Percentiles rank a stretch among this genome's conserved stretches.
phyloP scores from a whole-genome alignment of 37 sponge, comb jelly and placozoan genomes.

The Oscarella lobularis region DNA sequence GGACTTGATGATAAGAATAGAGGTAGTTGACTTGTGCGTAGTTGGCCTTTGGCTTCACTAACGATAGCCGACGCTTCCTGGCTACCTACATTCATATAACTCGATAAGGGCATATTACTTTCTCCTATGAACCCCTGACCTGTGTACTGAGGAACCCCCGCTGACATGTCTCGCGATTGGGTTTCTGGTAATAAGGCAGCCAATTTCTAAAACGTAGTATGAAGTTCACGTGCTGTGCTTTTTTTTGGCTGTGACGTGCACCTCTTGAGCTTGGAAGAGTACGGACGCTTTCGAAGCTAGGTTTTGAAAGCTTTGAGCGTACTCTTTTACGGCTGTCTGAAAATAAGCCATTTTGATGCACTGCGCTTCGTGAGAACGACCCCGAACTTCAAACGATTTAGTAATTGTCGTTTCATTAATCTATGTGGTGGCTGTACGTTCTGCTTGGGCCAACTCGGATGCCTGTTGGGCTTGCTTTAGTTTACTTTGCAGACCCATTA shows the following conservation, averaged over 20 bases:
- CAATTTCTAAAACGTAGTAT: not conserved
- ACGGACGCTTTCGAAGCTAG: not conserved
- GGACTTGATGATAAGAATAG: too few species aligned
- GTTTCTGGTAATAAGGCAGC: not conserved
- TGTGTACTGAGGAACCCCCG: not conserved
- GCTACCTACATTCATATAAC: too few species aligned
- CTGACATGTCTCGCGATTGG: not conserved
- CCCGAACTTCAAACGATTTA: not conserved
- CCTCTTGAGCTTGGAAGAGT: not conserved
- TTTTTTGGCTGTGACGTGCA: not conserved
- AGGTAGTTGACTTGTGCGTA: too few species aligned
- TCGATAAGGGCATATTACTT: too few species aligned
- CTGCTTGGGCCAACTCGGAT: not conserved
- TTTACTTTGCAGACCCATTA: not conserved
- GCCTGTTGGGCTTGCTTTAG: not conserved
- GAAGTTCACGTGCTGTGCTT: too few species aligned
- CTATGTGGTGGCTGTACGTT: not conserved
- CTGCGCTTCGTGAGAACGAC: not conserved
- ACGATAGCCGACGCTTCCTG: not conserved
- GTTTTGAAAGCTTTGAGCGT: not conserved
- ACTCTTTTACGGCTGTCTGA: not conserved
- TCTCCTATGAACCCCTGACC: too few species aligned
- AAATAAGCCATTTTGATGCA: not conserved
- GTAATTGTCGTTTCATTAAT: not conserved
- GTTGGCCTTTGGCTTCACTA: too few species aligned